Base-by-base conservation (phyloP, 2,797 vertebrate species). In the Enteromius unitaeniatus region DNA sequence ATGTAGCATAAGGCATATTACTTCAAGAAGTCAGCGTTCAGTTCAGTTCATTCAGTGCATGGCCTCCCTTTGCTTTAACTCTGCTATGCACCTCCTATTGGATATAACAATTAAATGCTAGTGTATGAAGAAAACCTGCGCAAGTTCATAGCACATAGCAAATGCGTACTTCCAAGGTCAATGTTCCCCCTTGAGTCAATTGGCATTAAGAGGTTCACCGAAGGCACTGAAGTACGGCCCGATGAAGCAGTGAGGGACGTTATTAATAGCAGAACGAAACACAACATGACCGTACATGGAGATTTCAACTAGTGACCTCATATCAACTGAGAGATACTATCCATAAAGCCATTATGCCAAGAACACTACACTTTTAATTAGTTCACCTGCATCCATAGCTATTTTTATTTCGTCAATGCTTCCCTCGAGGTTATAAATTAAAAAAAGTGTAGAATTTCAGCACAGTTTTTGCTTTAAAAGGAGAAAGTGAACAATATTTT, bases 151-250 rank as follows among this genome's bases (percentile, higher is more conserved):
- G 7, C 34, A 31, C 34, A 6, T 53, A 26, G 73, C 49, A 76
- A 67, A 45, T 68, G 47, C 2, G 53, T 82, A 40, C 72, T 83
- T 83, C 67, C 11, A 31, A 68, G 81, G 76, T 83, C 73, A 76
- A 34, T 68, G 81, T n/a, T n/a, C 55, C 37, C 51, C 37, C 31
- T 37, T 23, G 34, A 21, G 60, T 53, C 53, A 68, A 77, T 37
- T 53, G 60, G 28, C 49, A 49, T 74, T 74, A 81, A 75, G 62
- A 68, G 47, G 58, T 78, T 3, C 23, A 17, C 14, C 23, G 28
- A 72, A 68, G 26, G 67, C 23, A 60, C 23, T n/a, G 62, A 53
- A 55, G 60, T 19, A 42, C 21, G 28, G 45, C 67, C 3, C n/a
- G 14, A 26, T 34, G n/a, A 6, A 28, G 19, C 26, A 1, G 3